Evolutionary conservation across 2,113 vertebrate genomes (phyloP).

Genomic region (Lampris megalopsis): DNA sequence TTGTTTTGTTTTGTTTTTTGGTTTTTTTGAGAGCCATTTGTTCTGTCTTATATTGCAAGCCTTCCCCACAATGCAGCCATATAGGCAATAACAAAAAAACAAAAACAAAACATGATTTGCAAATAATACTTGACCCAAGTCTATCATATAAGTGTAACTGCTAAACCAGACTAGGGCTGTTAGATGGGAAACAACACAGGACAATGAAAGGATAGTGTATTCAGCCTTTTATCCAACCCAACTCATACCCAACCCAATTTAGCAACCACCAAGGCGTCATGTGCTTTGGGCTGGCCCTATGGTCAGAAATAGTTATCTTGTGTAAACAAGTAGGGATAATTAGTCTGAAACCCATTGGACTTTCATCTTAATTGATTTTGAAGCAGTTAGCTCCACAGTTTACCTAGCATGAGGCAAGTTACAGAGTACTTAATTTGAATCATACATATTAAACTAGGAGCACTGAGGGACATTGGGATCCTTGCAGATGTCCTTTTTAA

Average conservation of each 20-base stretch:
- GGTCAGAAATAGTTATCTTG: conserved; percentile 58
- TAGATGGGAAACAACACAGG: no score
- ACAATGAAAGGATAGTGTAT: neutral
- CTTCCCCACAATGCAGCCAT: no score
- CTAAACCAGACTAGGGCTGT: no score
- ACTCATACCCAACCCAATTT: neutral
- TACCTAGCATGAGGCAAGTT: conserved; percentile 44
- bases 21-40: no score
- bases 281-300: conserved; percentile 32
- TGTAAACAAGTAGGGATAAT: conserved; percentile 65
- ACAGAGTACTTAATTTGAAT: conserved; percentile 49
- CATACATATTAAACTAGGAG: conserved; percentile 24
- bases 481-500: conserved; percentile 15
- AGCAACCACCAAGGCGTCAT: conserved; percentile 16
- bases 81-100: no score
- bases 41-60: no score
- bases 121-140: no score
- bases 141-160: no score
- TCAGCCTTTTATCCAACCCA: neutral
- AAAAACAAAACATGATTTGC: no score
- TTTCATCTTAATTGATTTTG: conserved; percentile 57
- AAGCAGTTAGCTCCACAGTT: conserved; percentile 50
- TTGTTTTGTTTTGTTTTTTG: no score
- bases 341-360: conserved; percentile 54
- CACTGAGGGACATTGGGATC: conserved; percentile 1